phyloP scores from a whole-genome alignment of 2,113 vertebrate species.

The Atlantisia rogersi region DNA sequence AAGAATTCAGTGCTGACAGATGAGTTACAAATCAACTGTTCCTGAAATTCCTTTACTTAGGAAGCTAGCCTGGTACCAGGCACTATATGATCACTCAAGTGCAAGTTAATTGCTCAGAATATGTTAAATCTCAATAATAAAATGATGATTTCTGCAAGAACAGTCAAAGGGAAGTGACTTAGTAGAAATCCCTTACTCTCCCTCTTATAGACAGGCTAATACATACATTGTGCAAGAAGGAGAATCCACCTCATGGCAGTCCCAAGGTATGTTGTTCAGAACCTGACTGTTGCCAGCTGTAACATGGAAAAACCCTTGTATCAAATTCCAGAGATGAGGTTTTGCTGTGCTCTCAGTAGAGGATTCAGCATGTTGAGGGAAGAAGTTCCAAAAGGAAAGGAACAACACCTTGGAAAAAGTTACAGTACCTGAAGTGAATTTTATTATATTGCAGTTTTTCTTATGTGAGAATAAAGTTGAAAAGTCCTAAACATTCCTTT shows the following conservation, averaged over 20 bases:
- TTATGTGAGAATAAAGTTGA: not conserved
- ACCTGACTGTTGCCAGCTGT: not conserved
- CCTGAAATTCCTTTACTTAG: not conserved
- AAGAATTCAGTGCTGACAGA: not conserved
- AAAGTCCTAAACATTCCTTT: not conserved
- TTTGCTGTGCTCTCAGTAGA: not conserved
- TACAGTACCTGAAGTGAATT: not conserved
- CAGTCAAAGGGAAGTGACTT: not conserved
- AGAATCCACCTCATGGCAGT: not conserved
- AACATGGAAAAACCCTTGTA: conserved; percentile 1
- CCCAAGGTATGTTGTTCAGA: not conserved
- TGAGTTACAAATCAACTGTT: not conserved
- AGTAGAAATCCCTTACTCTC: not conserved
- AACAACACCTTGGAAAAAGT: not conserved
- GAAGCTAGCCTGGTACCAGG: not conserved
- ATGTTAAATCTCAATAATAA: not conserved
- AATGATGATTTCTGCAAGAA: not conserved
- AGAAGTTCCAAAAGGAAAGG: not conserved
- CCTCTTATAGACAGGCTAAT: not conserved
- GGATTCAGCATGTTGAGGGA: not conserved
- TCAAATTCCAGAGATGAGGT: not conserved
- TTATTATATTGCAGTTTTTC: not conserved
- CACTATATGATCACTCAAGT: not conserved
- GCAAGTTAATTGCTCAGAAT: not conserved
- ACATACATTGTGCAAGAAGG: not conserved